Evolutionary conservation across 2,888 invertebrate genomes (phyloP).

Genomic region (Megamerina dolium): DNA sequence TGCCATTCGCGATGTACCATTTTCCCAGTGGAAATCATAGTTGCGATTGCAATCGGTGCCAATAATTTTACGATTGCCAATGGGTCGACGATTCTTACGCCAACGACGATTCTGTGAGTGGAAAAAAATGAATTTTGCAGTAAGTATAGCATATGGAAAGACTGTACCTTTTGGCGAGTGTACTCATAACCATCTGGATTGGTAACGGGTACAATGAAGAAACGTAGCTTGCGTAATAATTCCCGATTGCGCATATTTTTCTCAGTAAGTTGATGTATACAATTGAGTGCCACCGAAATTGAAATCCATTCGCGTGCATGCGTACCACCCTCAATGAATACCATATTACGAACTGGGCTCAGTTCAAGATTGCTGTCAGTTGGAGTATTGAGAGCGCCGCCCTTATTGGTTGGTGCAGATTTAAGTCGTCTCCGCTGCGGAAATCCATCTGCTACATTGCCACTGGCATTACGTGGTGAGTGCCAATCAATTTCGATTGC

Average conservation of each 20-base stretch:
- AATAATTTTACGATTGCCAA: conserved; percentile 41
- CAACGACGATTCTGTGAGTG: conserved; percentile 52
- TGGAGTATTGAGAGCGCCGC: neutral
- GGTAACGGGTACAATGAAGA: conserved; percentile 60
- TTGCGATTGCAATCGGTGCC: conserved; percentile 65
- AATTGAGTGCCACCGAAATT: conserved; percentile 56
- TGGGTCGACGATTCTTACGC: conserved; percentile 55
- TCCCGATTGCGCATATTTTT: conserved; percentile 45
- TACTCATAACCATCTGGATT: conserved; percentile 72
- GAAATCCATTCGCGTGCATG: conserved; percentile 67
- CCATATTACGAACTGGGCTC: conserved; percentile 28
- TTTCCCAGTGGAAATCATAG: conserved; percentile 58
- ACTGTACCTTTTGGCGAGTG: conserved; percentile 50
- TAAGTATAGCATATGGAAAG: neutral
- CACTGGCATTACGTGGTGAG: neutral
- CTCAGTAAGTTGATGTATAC: conserved; percentile 56
- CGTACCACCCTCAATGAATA: conserved; percentile 48
- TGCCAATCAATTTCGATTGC: conserved; percentile 44
- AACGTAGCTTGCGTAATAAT: conserved; percentile 57
- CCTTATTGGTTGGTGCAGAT: neutral
- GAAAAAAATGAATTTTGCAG: conserved; percentile 2
- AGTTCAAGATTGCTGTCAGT: conserved; percentile 3
- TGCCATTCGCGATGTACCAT: conserved; percentile 27
- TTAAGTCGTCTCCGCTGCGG: too few relatives aligned
- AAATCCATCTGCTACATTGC: too few relatives aligned